These are phyloP conservation scores for Heliconius himera DNA, from an alignment of 1,140 invertebrate species.

Conservation along the genomic window DNA sequence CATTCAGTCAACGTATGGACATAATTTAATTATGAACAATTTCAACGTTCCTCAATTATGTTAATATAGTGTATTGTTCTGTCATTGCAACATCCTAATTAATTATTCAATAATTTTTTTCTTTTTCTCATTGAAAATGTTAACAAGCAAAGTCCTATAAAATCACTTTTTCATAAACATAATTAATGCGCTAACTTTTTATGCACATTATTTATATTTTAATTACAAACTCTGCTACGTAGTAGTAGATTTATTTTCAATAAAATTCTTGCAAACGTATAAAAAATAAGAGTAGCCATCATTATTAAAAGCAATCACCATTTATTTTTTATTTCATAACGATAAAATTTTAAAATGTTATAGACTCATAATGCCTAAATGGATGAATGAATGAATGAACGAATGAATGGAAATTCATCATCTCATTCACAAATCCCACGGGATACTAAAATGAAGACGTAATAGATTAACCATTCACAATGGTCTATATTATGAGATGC, in stretches of 20 bases:
- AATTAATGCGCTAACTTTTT: not conserved
- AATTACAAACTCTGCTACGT: not conserved
- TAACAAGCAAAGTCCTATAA: not conserved
- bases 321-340: constrained; percentile 1
- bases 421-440: constrained; percentile 61
- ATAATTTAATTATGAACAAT: constrained; percentile 30
- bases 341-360: constrained; percentile 28
- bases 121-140: not conserved
- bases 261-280: not conserved
- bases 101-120: not conserved
- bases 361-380: constrained; percentile 27
- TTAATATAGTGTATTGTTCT: constrained; percentile 4
- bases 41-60: constrained; percentile 19
- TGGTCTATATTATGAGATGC: constrained; percentile 37
- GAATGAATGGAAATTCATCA: constrained; percentile 64
- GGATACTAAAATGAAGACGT: constrained; percentile 66
- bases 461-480: constrained; percentile 66
- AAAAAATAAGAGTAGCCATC: not conserved
- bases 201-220: not conserved
- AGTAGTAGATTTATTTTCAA: not conserved
- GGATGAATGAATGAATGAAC: constrained; percentile 48
- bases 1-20: constrained; percentile 13
- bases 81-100: constrained; percentile 7
- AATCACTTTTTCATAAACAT: not conserved
- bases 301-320: not conserved